Base-by-base conservation (phyloP, 2,888 invertebrate genomes). In the Caenorhabditis macrosperma region DNA sequence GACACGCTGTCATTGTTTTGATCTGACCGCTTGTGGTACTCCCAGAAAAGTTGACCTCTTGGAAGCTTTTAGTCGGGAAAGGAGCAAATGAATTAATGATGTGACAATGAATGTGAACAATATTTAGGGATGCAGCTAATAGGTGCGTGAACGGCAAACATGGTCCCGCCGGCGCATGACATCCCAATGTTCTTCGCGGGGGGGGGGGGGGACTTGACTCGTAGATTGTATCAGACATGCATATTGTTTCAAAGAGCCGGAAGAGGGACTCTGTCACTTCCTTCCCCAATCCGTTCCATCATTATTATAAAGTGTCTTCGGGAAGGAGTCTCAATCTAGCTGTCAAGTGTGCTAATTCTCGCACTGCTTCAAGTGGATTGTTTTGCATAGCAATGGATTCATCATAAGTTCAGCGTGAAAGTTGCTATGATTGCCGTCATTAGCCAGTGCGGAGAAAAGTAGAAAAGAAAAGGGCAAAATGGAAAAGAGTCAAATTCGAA, bases 311-410 rank as follows among this genome's bases (percentile, higher is more conserved):
- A 66, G 66, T 67, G 75, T 61, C 64, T 15, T 50, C 50, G 54
- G 26, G 63, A 46, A 72, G 41, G 48, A 59, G 48, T 72, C 72
- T 72, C 72, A 63, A 72, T 72, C 74, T 64, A 74, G 57, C 64
- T 74, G 64, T 74, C 74, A 75, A 75, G 75, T 75, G 67, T 67
- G 75, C 60, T 75, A 66, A 67, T 67, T 74, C 59, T 59, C 64
- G 67, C 52, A 50, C n/a, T 54, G 67, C 24, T 68, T 77, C 77
- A 69, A 77, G 77, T 77, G 69, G 77, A 69, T 68, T 77, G 77
- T 77, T 77, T 77, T 77, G 77, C 77, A 69, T 77, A 63, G 68
- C 61, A 77, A 68, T 77, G 55, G 69, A 57, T 55, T 77, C 76
- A 68, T 76, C 63, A 69, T 50, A 63, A 77, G 24, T 63, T 63